Percentiles rank a stretch among this genome's conserved stretches.
Evolutionary conservation across 2,888 invertebrate genomes (phyloP).

Genomic region (Drosophila maculinotata): DNA sequence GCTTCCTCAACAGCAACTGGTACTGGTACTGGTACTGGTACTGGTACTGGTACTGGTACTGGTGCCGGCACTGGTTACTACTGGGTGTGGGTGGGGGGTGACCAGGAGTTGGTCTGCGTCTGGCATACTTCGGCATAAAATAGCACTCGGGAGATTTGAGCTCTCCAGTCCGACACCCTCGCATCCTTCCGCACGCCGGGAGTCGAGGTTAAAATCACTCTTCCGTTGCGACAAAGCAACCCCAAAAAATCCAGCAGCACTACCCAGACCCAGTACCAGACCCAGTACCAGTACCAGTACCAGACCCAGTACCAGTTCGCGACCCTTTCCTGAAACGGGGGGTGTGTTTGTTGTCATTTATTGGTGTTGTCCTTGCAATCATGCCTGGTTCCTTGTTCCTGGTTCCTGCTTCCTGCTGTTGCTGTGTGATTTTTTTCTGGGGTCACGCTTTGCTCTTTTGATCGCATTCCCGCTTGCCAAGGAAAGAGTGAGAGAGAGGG

Average conservation of each 20-base stretch:
- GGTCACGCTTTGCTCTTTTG: slow-evolving; percentile 81
- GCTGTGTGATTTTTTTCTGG: slow-evolving; percentile 77
- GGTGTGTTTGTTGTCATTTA: slow-evolving; percentile 83
- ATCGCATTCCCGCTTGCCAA: slow-evolving; percentile 40
- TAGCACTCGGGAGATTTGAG: slow-evolving; percentile 82
- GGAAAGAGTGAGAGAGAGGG: too few species aligned
- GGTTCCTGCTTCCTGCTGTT: slow-evolving; percentile 7
- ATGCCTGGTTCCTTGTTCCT: slow-evolving; percentile 28
- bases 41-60: neutral
- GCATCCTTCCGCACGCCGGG: slow-evolving; percentile 52
- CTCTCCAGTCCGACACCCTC: slow-evolving; percentile 46
- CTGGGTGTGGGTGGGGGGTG: neutral
- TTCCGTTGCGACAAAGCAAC: slow-evolving; percentile 71
- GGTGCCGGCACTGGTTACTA: too few species aligned
- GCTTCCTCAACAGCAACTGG: slow-evolving; percentile 64
- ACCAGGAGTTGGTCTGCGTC: slow-evolving; percentile 48
- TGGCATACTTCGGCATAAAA: slow-evolving; percentile 83
- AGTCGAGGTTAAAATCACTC: slow-evolving; percentile 75
- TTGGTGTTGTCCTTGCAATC: slow-evolving; percentile 74
- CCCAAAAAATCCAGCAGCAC: slow-evolving; percentile 15
- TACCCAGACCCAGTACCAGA: too few species aligned
- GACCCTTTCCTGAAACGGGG: slow-evolving; percentile 37
- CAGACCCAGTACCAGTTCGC: slow-evolving; percentile 10
- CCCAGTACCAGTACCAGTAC: slow-evolving; percentile 5
- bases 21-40: slow-evolving; percentile 30